Evolutionary conservation across 2,888 invertebrate genomes (phyloP), one percentile per base, ranked within the genome.

Genomic region (Himalopsyche anomala): DNA sequence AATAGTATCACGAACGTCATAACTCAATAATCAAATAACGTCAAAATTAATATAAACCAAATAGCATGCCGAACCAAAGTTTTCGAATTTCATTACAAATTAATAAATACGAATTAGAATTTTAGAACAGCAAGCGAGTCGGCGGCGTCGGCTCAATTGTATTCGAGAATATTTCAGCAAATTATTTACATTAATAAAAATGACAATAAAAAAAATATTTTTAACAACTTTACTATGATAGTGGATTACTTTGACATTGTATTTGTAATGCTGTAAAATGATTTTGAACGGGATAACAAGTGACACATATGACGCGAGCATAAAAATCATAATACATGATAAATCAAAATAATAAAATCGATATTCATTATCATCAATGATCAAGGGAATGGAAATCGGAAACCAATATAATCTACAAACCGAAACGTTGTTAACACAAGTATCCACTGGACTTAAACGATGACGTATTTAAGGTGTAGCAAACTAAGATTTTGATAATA

Each of bases 1-100:
- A 19, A 62, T 9, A 62, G 4, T 62, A 28, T 62, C 62, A 62
- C 62, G 62, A 62, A 62, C 19, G 19, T 62, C 62, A 62, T 62
- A 62, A 62, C 62, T 62, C 62, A 62, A 62, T 62, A 62, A 62
- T 19, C 62, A 62, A 62, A 62, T 62, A 62, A 62, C 62, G 19
- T 62, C 62, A 62, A 62, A 62, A 62, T 62, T 62, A 62, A 62
- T 62, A 62, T 62, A 62, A 62, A 62, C 62, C 62, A 62, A 62
- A 62, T 62, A 19, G 19, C 62, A 62, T 62, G 28, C 19, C 62
- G 28, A 51, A 62, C 19, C 19, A 62, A 62, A 62, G 62, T 62
- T 62, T 62, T 62, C 0, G 28, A 62, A 62, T 62, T 62, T 62
- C 62, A 62, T 62, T 19, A 62, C 4, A 62, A n/a, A 62, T 62